Evolutionary conservation across 2,113 vertebrate species (phyloP).

Genomic region (Lanius collurio): DNA sequence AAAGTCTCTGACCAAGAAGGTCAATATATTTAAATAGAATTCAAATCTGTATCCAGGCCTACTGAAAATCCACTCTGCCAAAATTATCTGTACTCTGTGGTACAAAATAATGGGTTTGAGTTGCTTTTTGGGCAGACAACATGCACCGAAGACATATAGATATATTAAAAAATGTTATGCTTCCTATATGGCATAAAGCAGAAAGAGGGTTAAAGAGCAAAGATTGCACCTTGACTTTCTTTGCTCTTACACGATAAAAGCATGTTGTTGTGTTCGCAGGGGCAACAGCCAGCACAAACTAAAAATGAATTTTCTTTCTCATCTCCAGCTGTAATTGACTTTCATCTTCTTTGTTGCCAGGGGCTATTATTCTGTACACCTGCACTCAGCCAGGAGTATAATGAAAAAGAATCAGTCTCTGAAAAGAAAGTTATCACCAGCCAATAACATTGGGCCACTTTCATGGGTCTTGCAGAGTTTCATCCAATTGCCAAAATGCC

Average conservation of each 20-base stretch:
- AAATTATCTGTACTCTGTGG: neutral
- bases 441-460: constrained; percentile 16
- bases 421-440: constrained; percentile 45
- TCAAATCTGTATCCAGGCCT: neutral
- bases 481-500: constrained; percentile 13
- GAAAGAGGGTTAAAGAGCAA: neutral
- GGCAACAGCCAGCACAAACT: neutral
- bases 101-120: neutral
- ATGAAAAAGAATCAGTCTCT: constrained; percentile 65
- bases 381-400: constrained; percentile 57
- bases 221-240: neutral
- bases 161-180: neutral
- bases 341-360: constrained; percentile 61
- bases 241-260: neutral
- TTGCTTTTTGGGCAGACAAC: neutral
- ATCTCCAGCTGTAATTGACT: constrained; percentile 61
- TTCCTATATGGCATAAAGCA: neutral
- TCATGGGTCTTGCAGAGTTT: neutral
- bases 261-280: neutral
- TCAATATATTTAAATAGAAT: neutral
- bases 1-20: neutral
- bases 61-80: neutral
- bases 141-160: neutral
- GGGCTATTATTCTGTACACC: constrained; percentile 58
- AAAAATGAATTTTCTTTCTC: constrained; percentile 63